Evolutionary conservation across 2,888 invertebrate species (phyloP).

Genomic region (Himalopsyche anomala): DNA sequence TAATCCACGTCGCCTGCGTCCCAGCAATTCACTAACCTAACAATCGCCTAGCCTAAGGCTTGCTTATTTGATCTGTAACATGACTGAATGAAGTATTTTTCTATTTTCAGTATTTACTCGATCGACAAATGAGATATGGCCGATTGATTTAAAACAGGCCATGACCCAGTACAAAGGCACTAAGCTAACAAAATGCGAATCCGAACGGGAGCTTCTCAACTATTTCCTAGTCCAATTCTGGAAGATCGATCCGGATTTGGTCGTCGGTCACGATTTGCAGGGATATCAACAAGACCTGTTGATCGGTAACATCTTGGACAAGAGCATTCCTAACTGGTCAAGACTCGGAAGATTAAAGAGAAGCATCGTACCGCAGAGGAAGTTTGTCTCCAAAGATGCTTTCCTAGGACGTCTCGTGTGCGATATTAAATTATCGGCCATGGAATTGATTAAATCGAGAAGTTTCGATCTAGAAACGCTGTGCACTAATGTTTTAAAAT

Average conservation of each 20-base stretch:
- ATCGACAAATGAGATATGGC: conserved; percentile 88
- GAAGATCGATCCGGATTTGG: conserved; percentile 93
- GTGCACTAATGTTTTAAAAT: conserved; percentile 84
- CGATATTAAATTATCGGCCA: conserved; percentile 93
- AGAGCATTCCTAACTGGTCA: conserved; percentile 92
- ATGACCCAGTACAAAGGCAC: conserved; percentile 82
- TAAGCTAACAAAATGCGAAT: conserved; percentile 86
- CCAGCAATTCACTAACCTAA: no score
- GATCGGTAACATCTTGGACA: conserved; percentile 86
- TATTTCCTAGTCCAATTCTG: conserved; percentile 91
- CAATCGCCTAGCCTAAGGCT: no score
- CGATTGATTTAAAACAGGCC: conserved; percentile 86
- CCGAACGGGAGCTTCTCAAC: conserved; percentile 91
- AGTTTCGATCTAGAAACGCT: conserved; percentile 94
- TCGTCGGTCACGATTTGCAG: conserved; percentile 95
- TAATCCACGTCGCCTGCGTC: no score
- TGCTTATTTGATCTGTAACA: neutral
- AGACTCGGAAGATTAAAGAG: conserved; percentile 91
- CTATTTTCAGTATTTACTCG: conserved; percentile 84
- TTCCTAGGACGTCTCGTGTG: conserved; percentile 91
- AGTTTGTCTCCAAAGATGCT: conserved; percentile 77
- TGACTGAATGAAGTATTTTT: neutral
- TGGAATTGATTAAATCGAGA: conserved; percentile 93
- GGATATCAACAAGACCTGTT: conserved; percentile 94
- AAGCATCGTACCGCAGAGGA: conserved; percentile 78